phyloP scores from a whole-genome alignment of 2,797 vertebrate species.

The Clamator glandarius region DNA sequence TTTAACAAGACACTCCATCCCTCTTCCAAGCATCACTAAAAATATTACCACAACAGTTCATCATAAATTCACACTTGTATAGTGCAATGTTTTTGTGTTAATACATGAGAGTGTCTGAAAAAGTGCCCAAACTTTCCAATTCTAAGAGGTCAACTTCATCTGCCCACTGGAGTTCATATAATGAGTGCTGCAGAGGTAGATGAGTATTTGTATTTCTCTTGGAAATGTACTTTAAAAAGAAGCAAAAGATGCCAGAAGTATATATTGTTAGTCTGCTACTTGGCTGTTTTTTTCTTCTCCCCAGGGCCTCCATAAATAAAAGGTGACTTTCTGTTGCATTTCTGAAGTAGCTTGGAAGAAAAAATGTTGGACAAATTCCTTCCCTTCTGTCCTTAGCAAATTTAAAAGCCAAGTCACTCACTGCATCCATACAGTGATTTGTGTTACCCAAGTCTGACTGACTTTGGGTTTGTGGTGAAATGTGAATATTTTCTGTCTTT shows the following conservation, averaged over 20 bases:
- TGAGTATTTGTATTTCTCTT: neutral
- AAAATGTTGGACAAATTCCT: neutral
- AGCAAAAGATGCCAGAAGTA: neutral
- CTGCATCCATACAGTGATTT: neutral
- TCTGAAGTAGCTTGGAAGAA: neutral
- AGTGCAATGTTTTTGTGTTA: neutral
- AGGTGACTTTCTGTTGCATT: neutral
- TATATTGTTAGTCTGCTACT: neutral
- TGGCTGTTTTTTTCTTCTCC: neutral
- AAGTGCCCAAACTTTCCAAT: neutral
- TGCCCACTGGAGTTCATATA: neutral
- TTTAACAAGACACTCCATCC: neutral
- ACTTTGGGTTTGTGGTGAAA: neutral
- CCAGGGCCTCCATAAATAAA: neutral
- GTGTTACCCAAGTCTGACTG: neutral
- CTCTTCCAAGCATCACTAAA: neutral
- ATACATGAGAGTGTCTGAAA: neutral
- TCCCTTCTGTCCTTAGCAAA: neutral
- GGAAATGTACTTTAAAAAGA: neutral
- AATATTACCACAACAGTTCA: neutral
- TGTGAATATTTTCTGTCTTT: neutral
- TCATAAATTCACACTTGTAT: neutral
- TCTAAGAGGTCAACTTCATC: neutral
- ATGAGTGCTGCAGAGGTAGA: neutral
- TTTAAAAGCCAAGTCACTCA: neutral